phyloP scores from a whole-genome alignment of 2,888 invertebrate genomes.

The Saturnia japonica region DNA sequence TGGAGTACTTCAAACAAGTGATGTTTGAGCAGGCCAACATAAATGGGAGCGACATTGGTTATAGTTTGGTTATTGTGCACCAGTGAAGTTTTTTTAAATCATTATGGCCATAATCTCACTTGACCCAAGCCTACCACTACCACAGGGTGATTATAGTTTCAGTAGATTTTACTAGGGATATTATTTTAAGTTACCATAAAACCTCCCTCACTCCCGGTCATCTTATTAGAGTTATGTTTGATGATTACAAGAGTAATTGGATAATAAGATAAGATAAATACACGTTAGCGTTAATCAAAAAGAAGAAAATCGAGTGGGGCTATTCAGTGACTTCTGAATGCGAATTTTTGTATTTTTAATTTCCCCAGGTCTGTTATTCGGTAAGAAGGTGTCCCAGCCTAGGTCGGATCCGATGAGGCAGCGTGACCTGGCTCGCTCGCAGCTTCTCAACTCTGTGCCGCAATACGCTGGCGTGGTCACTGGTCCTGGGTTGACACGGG shows the following conservation, averaged over 20 bases:
- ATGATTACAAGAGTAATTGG: too few relatives aligned
- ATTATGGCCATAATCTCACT: too few relatives aligned
- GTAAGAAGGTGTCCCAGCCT: conserved; percentile 38
- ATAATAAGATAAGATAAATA: background rate
- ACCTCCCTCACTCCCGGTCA: too few relatives aligned
- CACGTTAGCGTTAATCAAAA: background rate
- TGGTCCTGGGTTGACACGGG: conserved; percentile 53
- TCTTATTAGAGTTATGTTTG: background rate
- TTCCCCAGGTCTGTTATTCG: conserved; percentile 57
- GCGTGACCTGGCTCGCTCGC: conserved; percentile 59
- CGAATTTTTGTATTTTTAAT: background rate
- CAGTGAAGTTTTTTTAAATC: too few relatives aligned
- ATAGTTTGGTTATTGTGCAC: too few relatives aligned
- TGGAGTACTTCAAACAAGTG: too few relatives aligned
- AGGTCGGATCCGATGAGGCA: conserved; percentile 35
- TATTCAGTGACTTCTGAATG: too few relatives aligned
- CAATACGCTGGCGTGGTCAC: conserved; percentile 34
- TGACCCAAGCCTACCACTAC: too few relatives aligned
- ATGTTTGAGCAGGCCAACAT: background rate
- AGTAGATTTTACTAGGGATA: background rate
- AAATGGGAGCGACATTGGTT: background rate
- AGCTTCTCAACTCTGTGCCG: conserved; percentile 58
- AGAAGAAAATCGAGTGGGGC: too few relatives aligned
- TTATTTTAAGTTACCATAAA: too few relatives aligned
- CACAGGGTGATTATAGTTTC: too few relatives aligned